Base-by-base conservation (phyloP, 2,888 invertebrate species). In the Thalpophila matura region DNA sequence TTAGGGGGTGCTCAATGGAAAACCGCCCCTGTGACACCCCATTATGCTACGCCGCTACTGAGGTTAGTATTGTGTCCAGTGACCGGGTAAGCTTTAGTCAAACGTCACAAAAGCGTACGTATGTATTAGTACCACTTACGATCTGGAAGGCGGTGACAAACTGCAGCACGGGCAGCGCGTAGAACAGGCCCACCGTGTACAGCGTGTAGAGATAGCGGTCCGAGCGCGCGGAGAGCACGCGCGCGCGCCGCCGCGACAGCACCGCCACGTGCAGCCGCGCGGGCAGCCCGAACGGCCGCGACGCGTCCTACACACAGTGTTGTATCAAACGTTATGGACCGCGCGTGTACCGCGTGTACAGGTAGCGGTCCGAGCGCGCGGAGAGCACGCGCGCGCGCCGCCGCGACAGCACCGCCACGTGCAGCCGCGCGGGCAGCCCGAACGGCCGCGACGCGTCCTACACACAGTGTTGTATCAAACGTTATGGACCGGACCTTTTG, bases 81-180 rank as follows among this genome's bases (percentile, higher is more conserved):
- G n/a, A n/a, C n/a, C n/a, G n/a, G n/a, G n/a, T n/a, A n/a, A n/a
- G n/a, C n/a, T n/a, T n/a, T n/a, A n/a, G n/a, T n/a, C n/a, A n/a
- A n/a, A n/a, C n/a, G n/a, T n/a, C n/a, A n/a, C n/a, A n/a, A n/a
- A n/a, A n/a, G n/a, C n/a, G n/a, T n/a, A n/a, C n/a, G n/a, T n/a
- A n/a, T n/a, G n/a, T n/a, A n/a, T n/a, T n/a, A n/a, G n/a, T n/a
- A n/a, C n/a, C n/a, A 72, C 89, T 80, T 70, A 96, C 97, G 90
- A 95, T 91, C 85, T 98, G 98, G 90, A 98, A 98, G n/a, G 97
- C 97, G 68, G 97, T 94, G 16, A 98, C 98, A 76, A 98, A 95
- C 91, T 99, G 98, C 55, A 98, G 94, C 18, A 98, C 98, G 14
- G 98, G 98, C 78, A 98, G 95, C 40, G 97, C 96, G 92, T 98